These are phyloP conservation scores for Dendropsophus ebraccatus DNA, from an alignment of 2,113 vertebrate genomes.

Conservation along the genomic window DNA sequence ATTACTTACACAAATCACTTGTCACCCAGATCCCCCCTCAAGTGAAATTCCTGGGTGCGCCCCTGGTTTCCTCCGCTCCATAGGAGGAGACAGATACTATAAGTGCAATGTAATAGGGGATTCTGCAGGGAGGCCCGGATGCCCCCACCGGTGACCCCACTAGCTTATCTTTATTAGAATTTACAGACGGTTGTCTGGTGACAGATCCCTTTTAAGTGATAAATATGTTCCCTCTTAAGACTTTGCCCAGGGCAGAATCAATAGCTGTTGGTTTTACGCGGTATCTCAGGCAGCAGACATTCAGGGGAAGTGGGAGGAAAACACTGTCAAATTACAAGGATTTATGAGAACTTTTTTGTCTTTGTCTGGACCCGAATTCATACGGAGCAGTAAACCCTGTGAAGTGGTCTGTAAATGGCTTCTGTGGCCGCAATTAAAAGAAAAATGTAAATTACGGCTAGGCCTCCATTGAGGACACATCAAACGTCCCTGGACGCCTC, in stretches of 20 bases:
- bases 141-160: background rate
- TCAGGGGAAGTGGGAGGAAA: background rate
- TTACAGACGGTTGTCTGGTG: constrained; percentile 21
- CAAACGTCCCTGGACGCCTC: constrained; percentile 8
- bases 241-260: constrained; percentile 11
- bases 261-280: background rate
- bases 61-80: too few species aligned
- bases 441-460: constrained; percentile 21
- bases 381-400: constrained; percentile 17
- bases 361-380: constrained; percentile 21
- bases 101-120: too few species aligned
- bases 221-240: constrained; percentile 3
- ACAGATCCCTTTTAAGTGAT: constrained; percentile 9
- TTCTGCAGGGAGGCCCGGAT: background rate
- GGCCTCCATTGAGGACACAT: constrained; percentile 23
- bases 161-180: background rate
- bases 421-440: constrained; percentile 25
- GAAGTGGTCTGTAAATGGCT: constrained; percentile 34
- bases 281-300: background rate
- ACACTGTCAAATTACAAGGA: constrained; percentile 18
- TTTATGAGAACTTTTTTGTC: constrained; percentile 23
- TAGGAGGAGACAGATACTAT: too few species aligned
- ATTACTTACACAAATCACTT: too few species aligned
- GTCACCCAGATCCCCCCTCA: too few species aligned
- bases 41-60: too few species aligned